A percentile compares a stretch with the other conserved stretches of the same genome.
phyloP scores from a whole-genome alignment of 2,113 vertebrate genomes.

The Callithrix jacchus region DNA sequence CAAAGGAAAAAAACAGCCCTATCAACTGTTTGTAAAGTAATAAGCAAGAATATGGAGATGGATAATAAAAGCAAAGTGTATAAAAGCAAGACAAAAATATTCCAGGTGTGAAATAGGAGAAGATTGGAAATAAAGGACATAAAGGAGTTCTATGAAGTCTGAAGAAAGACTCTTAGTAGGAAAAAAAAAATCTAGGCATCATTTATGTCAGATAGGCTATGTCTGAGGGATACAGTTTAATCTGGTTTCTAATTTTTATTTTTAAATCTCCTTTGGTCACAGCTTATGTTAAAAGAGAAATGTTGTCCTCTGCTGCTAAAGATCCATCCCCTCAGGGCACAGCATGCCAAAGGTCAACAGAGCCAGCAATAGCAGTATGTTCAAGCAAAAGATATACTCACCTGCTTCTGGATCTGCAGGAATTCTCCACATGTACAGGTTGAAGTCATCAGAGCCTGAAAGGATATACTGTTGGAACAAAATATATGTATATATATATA shows the following conservation, averaged over 20 bases:
- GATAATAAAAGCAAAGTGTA: constrained; percentile 4
- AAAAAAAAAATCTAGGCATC: neutral
- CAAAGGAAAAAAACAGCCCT: constrained; percentile 6
- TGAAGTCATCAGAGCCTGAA: constrained; percentile 99
- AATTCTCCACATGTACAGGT: constrained; percentile 99
- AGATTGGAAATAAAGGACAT: constrained; percentile 4
- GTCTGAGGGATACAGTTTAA: constrained; percentile 21
- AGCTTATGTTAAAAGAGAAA: constrained; percentile 31
- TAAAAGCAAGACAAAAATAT: constrained; percentile 38
- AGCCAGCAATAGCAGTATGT: neutral
- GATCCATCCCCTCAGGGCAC: neutral
- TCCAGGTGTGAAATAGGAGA: constrained; percentile 7
- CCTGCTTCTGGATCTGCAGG: constrained; percentile 97
- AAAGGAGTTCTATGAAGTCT: neutral
- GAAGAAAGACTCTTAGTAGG: neutral
- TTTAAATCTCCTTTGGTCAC: constrained; percentile 27
- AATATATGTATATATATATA: neutral
- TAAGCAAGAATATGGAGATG: neutral
- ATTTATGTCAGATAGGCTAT: neutral
- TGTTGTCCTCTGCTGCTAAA: neutral
- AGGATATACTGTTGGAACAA: constrained; percentile 93
- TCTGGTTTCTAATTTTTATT: constrained; percentile 50
- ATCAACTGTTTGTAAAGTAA: neutral
- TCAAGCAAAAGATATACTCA: constrained; percentile 69
- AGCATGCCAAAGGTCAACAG: neutral